Percentiles rank a stretch among this genome's conserved stretches.
These are phyloP conservation scores for Drosophila sechellia DNA, from an alignment of 1,140 invertebrate genomes.

Conservation along the genomic window DNA sequence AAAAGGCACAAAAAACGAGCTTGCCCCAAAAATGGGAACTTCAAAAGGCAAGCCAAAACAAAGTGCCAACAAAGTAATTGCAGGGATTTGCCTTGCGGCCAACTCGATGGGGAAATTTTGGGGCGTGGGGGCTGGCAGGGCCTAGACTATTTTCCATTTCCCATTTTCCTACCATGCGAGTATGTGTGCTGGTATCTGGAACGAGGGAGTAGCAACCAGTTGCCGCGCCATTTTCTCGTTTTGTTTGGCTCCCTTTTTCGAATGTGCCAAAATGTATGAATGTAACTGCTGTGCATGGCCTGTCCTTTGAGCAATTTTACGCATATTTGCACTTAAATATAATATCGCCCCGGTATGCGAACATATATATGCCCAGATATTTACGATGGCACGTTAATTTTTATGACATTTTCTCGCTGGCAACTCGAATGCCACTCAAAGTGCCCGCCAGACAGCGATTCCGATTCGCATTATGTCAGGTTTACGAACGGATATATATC, in stretches of 20 bases:
- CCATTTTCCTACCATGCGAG: not conserved
- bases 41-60: slow-evolving; percentile 65
- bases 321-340: slow-evolving; percentile 77
- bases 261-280: slow-evolving; percentile 37
- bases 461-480: slow-evolving; percentile 28
- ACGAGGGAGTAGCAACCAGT: slow-evolving; percentile 31
- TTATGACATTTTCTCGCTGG: slow-evolving; percentile 63
- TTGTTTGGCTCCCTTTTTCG: slow-evolving; percentile 28
- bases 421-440: slow-evolving; percentile 45
- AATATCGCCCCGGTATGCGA: slow-evolving; percentile 25
- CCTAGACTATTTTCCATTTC: slow-evolving; percentile 46
- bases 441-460: slow-evolving; percentile 40
- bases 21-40: slow-evolving; percentile 40
- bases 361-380: slow-evolving; percentile 43
- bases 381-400: slow-evolving; percentile 77
- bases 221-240: slow-evolving; percentile 36
- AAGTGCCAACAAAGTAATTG: slow-evolving; percentile 78
- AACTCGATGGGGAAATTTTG: not conserved
- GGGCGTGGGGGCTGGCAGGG: not conserved
- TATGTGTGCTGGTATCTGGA: not conserved
- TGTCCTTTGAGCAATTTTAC: slow-evolving; percentile 66
- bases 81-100: slow-evolving; percentile 63
- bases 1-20: slow-evolving; percentile 19
- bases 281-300: slow-evolving; percentile 31
- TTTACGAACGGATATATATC: slow-evolving; percentile 18